Evolutionary conservation across 2,888 invertebrate species (phyloP).

Genomic region (Odontocerum albicorne): DNA sequence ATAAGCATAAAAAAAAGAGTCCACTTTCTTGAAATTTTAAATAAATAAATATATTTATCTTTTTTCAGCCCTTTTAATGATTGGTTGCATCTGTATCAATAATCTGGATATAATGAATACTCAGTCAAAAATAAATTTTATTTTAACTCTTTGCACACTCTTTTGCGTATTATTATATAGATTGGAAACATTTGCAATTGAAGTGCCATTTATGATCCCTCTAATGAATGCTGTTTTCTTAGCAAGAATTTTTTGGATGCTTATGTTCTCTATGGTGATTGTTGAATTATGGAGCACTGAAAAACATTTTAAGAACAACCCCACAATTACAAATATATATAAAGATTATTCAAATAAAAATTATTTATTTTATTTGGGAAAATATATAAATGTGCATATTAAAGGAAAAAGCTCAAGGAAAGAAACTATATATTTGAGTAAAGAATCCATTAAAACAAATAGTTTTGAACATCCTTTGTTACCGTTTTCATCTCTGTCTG

Average conservation of each 20-base stretch:
- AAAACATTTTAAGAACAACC: slow-evolving; percentile 41
- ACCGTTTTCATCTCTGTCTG: slow-evolving; percentile 7
- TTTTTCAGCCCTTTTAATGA: slow-evolving; percentile 28
- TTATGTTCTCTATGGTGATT: slow-evolving; percentile 45
- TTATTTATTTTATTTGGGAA: slow-evolving; percentile 1
- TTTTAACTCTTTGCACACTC: slow-evolving; percentile 19
- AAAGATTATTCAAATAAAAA: slow-evolving; percentile 1
- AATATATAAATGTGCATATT: slow-evolving; percentile 4
- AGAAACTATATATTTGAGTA: background rate
- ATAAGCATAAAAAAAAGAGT: too few species aligned
- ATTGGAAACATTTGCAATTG: slow-evolving; percentile 19
- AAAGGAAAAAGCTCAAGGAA: too few species aligned
- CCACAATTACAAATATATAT: slow-evolving; percentile 31
- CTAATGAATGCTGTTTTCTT: slow-evolving; percentile 16
- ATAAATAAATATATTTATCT: too few species aligned
- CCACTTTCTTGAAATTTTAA: too few species aligned
- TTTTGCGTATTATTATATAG: slow-evolving; percentile 32
- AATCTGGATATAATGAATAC: slow-evolving; percentile 22
- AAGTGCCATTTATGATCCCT: slow-evolving; percentile 20
- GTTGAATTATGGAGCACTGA: slow-evolving; percentile 48
- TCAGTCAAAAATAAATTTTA: slow-evolving; percentile 16
- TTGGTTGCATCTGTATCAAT: slow-evolving; percentile 21
- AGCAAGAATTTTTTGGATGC: slow-evolving; percentile 47
- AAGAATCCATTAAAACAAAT: too few species aligned
- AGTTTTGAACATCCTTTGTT: slow-evolving; percentile 21